These are phyloP conservation scores for Pipistrellus pipistrellus DNA, from an alignment of 2,797 vertebrate species.

Conservation along the genomic window DNA sequence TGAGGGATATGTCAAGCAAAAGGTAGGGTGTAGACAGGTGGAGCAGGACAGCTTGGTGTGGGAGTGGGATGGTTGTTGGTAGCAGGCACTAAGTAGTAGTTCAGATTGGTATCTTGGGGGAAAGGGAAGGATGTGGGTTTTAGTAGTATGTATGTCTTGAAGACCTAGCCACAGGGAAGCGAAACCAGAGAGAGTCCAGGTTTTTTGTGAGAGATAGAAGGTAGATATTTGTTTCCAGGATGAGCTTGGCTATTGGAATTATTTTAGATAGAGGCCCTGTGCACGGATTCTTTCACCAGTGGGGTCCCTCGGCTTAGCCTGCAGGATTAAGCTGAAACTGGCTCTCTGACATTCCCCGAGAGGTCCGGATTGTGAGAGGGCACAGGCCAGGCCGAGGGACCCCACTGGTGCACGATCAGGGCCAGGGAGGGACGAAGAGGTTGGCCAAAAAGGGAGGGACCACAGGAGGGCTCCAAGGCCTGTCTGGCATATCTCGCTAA, in stretches of 20 bases:
- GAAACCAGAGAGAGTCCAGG: neutral
- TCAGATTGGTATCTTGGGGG: neutral
- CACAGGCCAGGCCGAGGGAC: too few species aligned
- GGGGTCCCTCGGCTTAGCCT: too few species aligned
- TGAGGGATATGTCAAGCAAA: neutral
- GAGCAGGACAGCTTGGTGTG: neutral
- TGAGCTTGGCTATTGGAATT: constrained; percentile 37
- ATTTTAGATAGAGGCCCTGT: neutral
- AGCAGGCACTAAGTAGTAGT: neutral
- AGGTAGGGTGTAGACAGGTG: neutral
- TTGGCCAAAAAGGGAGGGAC: too few species aligned
- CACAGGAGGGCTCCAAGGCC: too few species aligned
- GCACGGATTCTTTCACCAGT: too few species aligned
- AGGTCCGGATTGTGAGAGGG: too few species aligned
- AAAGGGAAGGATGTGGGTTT: neutral
- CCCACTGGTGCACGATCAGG: too few species aligned
- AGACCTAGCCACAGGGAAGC: neutral
- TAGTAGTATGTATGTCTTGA: neutral
- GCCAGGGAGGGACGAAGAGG: too few species aligned
- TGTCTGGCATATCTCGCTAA: too few species aligned
- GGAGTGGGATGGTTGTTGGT: neutral
- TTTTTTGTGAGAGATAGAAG: constrained; percentile 7
- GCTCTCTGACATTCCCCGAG: too few species aligned
- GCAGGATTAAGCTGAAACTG: too few species aligned
- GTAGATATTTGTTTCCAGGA: neutral